Percentiles rank a stretch among this genome's conserved stretches.
Conservation (phyloP, 2,888 invertebrate species). For the Drosophila stalkeri region DNA sequence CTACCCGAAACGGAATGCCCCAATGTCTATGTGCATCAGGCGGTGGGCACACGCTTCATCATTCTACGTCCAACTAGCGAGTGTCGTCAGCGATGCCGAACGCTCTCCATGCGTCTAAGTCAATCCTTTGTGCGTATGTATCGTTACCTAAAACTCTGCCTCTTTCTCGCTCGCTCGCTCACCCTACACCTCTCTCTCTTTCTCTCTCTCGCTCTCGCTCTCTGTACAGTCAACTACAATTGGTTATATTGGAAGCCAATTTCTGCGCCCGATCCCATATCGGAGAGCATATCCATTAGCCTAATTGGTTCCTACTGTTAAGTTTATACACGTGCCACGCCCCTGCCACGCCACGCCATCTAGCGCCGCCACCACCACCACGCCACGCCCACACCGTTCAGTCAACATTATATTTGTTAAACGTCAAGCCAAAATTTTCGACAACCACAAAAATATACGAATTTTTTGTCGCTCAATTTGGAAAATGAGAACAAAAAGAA, state of each 20-base stretch:
- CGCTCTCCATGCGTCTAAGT: slow-evolving; percentile 90
- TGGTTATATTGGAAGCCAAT: slow-evolving; percentile 92
- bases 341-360: too few relatives aligned
- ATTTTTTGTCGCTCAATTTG: slow-evolving; percentile 27
- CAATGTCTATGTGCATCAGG: slow-evolving; percentile 91
- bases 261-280: slow-evolving; percentile 88
- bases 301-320: slow-evolving; percentile 90
- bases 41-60: slow-evolving; percentile 90
- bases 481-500: slow-evolving; percentile 10
- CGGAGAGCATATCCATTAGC: slow-evolving; percentile 87
- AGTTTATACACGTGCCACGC: neutral
- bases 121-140: slow-evolving; percentile 92
- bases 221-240: slow-evolving; percentile 89
- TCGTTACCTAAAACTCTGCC: too few relatives aligned
- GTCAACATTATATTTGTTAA: slow-evolving; percentile 4
- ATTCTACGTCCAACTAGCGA: slow-evolving; percentile 91
- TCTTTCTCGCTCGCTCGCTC: neutral
- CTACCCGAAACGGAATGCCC: slow-evolving; percentile 94
- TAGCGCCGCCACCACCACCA: neutral
- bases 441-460: neutral
- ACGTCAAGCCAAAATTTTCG: slow-evolving; percentile 17
- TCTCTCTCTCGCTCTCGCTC: neutral
- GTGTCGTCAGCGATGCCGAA: slow-evolving; percentile 90
- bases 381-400: slow-evolving; percentile 4
- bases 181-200: too few relatives aligned